A percentile compares a stretch with the other conserved stretches of the same genome.
These are phyloP conservation scores for Chloroceryle aenea DNA, from an alignment of 2,113 vertebrate species.

Conservation along the genomic window DNA sequence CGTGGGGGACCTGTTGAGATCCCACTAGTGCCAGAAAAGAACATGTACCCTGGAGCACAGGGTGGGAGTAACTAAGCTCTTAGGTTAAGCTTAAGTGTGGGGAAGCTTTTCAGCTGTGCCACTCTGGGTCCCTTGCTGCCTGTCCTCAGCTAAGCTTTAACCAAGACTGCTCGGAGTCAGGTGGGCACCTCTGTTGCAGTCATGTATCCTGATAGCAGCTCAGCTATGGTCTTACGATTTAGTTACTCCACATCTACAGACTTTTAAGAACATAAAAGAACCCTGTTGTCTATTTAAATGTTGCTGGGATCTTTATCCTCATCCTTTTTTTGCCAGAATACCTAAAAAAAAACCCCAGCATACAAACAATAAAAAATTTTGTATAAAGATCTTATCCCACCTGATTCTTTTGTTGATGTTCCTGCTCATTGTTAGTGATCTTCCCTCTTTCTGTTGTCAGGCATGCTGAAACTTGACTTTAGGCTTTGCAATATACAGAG, in stretches of 20 bases:
- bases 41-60: background rate
- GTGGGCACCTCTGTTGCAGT: background rate
- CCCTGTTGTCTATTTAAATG: background rate
- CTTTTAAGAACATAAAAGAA: background rate
- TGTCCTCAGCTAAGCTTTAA: background rate
- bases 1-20: background rate
- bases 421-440: background rate
- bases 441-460: background rate
- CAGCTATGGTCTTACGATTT: background rate
- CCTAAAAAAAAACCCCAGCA: background rate
- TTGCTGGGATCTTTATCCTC: background rate
- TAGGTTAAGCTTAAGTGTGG: fast-evolving
- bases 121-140: background rate
- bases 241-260: background rate
- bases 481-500: background rate
- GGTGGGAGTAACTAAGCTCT: background rate
- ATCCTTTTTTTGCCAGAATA: background rate
- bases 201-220: background rate
- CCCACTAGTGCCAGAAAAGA: background rate
- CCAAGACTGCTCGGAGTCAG: background rate
- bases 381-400: background rate
- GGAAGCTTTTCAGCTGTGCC: background rate
- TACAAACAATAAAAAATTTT: too few relatives aligned
- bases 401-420: background rate
- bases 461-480: background rate